These are phyloP conservation scores for Spondyliosoma cantharus DNA, from an alignment of 2,797 vertebrate species.

Conservation along the genomic window DNA sequence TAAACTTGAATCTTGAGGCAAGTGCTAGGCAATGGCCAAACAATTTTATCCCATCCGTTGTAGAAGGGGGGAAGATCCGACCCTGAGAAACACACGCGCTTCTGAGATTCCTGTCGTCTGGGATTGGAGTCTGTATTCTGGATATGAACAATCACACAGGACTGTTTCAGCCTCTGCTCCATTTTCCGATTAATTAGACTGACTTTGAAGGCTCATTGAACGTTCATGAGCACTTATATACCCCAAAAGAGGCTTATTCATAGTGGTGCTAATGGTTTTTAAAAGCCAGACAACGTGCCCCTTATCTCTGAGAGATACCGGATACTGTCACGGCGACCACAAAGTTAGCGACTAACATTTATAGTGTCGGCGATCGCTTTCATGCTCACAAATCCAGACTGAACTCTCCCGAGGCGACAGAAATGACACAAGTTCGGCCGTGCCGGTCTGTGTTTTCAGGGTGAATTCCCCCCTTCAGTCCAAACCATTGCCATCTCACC, in stretches of 20 bases:
- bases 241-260: constrained; percentile 58
- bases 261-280: constrained; percentile 72
- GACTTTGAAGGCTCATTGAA: constrained; percentile 66
- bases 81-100: constrained; percentile 55
- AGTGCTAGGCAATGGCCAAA: constrained; percentile 85
- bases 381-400: constrained; percentile 44
- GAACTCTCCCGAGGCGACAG: constrained; percentile 56
- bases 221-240: constrained; percentile 59
- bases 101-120: constrained; percentile 66
- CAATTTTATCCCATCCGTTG: constrained; percentile 59
- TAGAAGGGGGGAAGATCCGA: constrained; percentile 25
- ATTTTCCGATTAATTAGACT: constrained; percentile 49
- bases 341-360: constrained; percentile 45
- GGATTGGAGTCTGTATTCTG: constrained; percentile 46
- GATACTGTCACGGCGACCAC: constrained; percentile 71
- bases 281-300: constrained; percentile 70
- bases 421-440: constrained; percentile 58
- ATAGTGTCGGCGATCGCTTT: constrained; percentile 35
- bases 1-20: constrained; percentile 87
- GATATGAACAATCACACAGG: constrained; percentile 42
- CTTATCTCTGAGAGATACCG: constrained; percentile 75
- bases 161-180: constrained; percentile 44
- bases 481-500: constrained; percentile 70
- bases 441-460: constrained; percentile 48
- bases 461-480: constrained; percentile 61